Evolutionary conservation across 2,113 vertebrate species (phyloP).

Genomic region (Desmodus rotundus): DNA sequence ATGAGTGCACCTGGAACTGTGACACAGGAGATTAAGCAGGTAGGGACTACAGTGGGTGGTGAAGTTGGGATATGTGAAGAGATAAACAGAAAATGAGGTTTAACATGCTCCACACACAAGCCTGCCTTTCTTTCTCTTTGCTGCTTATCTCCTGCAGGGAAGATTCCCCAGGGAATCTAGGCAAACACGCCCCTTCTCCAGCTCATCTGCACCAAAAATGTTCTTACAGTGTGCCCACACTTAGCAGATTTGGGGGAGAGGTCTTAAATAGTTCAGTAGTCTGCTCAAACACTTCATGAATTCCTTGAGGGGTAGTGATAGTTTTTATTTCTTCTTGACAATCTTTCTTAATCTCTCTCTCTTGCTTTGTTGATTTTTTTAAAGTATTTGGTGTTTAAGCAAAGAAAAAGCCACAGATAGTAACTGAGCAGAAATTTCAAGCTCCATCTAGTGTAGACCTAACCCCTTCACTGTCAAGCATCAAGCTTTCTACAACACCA

Average conservation of each 20-base stretch:
- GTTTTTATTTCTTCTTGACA: background rate
- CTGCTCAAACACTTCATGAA: background rate
- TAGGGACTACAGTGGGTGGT: background rate
- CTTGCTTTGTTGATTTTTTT: background rate
- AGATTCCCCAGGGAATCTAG: background rate
- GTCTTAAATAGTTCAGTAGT: background rate
- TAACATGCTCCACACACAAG: background rate
- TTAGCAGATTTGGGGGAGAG: background rate
- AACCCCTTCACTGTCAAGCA: background rate
- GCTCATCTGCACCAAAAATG: background rate
- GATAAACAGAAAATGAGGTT: constrained; percentile 24
- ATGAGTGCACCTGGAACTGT: constrained; percentile 28
- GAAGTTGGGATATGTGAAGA: background rate
- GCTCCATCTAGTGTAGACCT: background rate
- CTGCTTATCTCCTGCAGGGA: background rate
- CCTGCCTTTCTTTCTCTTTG: background rate
- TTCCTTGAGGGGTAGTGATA: background rate
- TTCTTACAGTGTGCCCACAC: background rate
- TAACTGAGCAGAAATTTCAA: background rate
- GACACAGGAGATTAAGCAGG: background rate
- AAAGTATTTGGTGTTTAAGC: background rate
- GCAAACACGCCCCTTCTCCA: background rate
- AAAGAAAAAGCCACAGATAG: background rate
- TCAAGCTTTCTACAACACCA: background rate
- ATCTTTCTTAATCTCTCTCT: background rate